Base-by-base conservation (phyloP, 2,888 invertebrate genomes). In the Lypha dubia region DNA sequence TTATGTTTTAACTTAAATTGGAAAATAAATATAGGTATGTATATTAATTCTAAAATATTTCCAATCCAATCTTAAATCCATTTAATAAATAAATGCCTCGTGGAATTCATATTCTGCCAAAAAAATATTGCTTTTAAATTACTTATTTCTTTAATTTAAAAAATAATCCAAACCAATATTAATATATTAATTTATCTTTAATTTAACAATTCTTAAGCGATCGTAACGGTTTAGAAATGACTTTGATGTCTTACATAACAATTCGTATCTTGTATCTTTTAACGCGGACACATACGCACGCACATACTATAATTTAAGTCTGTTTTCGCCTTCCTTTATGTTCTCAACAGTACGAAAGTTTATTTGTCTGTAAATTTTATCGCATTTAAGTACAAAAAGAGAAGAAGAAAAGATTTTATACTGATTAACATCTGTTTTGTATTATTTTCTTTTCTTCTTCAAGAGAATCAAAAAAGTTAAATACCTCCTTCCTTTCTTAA, bases 231-330 rank as follows among this genome's bases (percentile, higher is more conserved):
- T 75, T 70, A 46, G 63, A 81, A 63, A 75, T 63, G 53, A 81
- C 68, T 81, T 70, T 81, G 68, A 81, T 75, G 68, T 81, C 53
- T 68, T 70, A 53, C 70, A 75, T 67, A 79, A 20, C 44, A 49
- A 28, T 51, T 65, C 22, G n/a, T 20, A 49, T 22, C 49, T 51
- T 20, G n/a, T n/a, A n/a, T n/a, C n/a, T n/a, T n/a, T n/a, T n/a
- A 11, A 20, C 20, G 20, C n/a, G 3, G 7, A 49, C 6, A 11
- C 20, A 11, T 20, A 6, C n/a, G n/a, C n/a, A n/a, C n/a, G n/a
- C n/a, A n/a, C n/a, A n/a, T n/a, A n/a, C n/a, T n/a, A n/a, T n/a
- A n/a, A n/a, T n/a, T n/a, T n/a, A n/a, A n/a, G n/a, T n/a, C n/a
- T n/a, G n/a, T n/a, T n/a, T n/a, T n/a, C n/a, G n/a, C n/a, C n/a